A percentile compares a stretch with the other conserved stretches of the same genome.
These are phyloP conservation scores for Polyommatus icarus DNA, from an alignment of 2,888 invertebrate species.

Conservation along the genomic window DNA sequence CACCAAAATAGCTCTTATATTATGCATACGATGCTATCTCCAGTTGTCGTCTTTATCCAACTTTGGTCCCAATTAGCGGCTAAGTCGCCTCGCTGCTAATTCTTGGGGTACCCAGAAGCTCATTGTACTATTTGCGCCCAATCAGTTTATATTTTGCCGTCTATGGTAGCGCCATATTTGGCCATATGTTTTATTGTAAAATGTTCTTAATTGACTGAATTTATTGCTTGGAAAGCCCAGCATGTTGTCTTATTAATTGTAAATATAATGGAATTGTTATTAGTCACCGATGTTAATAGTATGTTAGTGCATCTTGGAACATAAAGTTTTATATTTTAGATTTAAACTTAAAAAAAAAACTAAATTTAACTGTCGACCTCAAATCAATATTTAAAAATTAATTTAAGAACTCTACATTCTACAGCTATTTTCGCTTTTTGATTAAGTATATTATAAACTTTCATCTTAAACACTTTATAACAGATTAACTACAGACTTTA, in stretches of 20 bases:
- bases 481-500: too few species aligned
- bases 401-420: not conserved
- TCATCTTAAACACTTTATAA: too few species aligned
- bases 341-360: not conserved
- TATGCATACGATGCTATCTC: conserved; percentile 36
- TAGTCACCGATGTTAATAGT: not conserved
- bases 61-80: conserved; percentile 69
- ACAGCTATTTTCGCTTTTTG: too few species aligned
- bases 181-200: conserved; percentile 43
- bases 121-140: conserved; percentile 68
- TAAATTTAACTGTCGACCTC: not conserved
- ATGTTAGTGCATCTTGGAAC: not conserved
- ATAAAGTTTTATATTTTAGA: not conserved
- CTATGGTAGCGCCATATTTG: conserved; percentile 62
- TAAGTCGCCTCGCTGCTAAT: conserved; percentile 56
- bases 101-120: conserved; percentile 50
- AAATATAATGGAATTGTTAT: not conserved
- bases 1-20: not conserved
- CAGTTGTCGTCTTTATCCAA: conserved; percentile 48
- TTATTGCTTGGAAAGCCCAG: conserved; percentile 22
- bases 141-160: conserved; percentile 74
- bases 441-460: too few species aligned
- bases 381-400: not conserved
- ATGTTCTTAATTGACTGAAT: conserved; percentile 34
- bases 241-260: not conserved